Evolutionary conservation across 2,113 vertebrate species (phyloP).

Genomic region (Larimichthys polyactis): DNA sequence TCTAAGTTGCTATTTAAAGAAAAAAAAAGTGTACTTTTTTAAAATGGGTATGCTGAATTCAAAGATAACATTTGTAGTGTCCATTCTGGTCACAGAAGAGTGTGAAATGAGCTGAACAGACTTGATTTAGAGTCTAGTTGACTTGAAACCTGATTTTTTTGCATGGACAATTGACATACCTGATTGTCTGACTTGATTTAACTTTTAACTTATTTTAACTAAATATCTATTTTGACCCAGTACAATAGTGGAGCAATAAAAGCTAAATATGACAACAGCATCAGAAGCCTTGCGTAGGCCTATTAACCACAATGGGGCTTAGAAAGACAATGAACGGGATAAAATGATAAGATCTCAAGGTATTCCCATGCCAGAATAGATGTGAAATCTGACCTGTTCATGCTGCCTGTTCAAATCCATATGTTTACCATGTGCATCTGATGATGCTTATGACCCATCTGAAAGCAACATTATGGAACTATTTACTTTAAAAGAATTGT

Average conservation of each 20-base stretch:
- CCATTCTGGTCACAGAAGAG: too few relatives aligned
- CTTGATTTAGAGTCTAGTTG: not conserved
- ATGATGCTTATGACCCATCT: not conserved
- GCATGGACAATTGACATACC: not conserved
- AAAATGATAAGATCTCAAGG: not conserved
- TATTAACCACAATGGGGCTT: not conserved
- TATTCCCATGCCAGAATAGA: not conserved
- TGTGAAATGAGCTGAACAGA: too few relatives aligned
- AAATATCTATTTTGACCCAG: not conserved
- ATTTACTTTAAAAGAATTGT: too few relatives aligned
- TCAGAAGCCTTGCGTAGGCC: not conserved
- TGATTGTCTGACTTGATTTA: not conserved
- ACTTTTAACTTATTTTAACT: accelerated
- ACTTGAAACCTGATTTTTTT: not conserved
- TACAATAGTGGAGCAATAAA: not conserved
- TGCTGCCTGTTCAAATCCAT: not conserved
- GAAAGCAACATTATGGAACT: too few relatives aligned
- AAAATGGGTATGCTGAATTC: too few relatives aligned
- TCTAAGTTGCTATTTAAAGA: not conserved
- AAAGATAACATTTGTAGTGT: too few relatives aligned
- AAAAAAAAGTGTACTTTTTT: too few relatives aligned
- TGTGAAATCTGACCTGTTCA: not conserved
- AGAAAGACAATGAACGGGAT: not conserved
- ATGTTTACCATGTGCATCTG: not conserved
- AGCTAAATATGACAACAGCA: not conserved